Evolutionary conservation across 2,113 vertebrate genomes (phyloP).

Genomic region (Eupsittula cactorum): DNA sequence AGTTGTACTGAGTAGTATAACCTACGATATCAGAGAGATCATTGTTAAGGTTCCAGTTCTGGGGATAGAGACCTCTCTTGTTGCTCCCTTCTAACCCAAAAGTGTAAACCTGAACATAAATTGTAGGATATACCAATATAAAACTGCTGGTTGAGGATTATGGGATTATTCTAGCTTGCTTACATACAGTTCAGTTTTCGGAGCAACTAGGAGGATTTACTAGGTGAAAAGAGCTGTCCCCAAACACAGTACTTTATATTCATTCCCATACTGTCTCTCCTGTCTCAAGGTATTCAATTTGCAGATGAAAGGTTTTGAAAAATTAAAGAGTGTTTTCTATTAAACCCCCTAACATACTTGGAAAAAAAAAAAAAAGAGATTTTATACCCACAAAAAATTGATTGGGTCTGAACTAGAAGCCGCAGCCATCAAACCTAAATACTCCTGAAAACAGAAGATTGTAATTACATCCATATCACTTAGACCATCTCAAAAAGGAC

Average conservation of each 20-base stretch:
- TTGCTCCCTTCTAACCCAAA: neutral
- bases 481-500: neutral
- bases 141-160: neutral
- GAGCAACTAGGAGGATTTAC: neutral
- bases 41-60: neutral
- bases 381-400: neutral
- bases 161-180: neutral
- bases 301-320: neutral
- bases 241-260: neutral
- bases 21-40: neutral
- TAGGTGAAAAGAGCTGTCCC: neutral
- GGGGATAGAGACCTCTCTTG: neutral
- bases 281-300: neutral
- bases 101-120: neutral
- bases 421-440: neutral
- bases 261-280: neutral
- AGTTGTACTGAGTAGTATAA: neutral
- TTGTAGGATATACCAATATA: neutral
- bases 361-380: neutral
- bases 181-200: neutral
- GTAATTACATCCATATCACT: neutral
- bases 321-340: neutral
- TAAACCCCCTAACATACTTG: neutral
- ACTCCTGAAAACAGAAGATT: neutral
- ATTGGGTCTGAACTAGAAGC: neutral